Percentiles rank a stretch among this genome's conserved stretches.
These are phyloP conservation scores for Notamacropus eugenii DNA, from an alignment of 2,797 vertebrate genomes.

Conservation along the genomic window DNA sequence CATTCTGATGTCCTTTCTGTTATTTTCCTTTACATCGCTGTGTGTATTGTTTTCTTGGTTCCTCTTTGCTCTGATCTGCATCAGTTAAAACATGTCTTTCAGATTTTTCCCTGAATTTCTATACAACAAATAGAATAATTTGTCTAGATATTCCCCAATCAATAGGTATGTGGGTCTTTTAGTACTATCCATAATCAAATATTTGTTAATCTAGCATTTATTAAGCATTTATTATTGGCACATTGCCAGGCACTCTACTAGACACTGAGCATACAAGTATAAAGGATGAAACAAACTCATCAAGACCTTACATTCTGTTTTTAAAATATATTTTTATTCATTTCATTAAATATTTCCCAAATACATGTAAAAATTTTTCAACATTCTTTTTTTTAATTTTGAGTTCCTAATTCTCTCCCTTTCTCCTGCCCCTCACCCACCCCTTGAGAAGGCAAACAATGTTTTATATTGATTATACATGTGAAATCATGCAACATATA, in stretches of 20 bases:
- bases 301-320: background rate
- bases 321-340: background rate
- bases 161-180: background rate
- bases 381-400: background rate
- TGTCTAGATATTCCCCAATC: background rate
- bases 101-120: background rate
- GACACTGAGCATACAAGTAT: background rate
- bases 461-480: background rate
- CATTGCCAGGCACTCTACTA: background rate
- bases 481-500: background rate
- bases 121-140: background rate
- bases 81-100: background rate
- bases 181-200: background rate
- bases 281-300: background rate
- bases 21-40: background rate
- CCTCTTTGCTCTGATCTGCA: background rate
- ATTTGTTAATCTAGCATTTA: background rate
- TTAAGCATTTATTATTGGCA: background rate
- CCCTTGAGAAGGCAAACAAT: background rate
- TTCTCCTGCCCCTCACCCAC: background rate
- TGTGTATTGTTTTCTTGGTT: background rate
- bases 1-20: background rate
- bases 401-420: background rate
- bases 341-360: background rate
- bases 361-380: background rate